A percentile compares a stretch with the other conserved stretches of the same genome.
phyloP scores from a whole-genome alignment of 2,888 invertebrate genomes.

The Agonum fuliginosum region DNA sequence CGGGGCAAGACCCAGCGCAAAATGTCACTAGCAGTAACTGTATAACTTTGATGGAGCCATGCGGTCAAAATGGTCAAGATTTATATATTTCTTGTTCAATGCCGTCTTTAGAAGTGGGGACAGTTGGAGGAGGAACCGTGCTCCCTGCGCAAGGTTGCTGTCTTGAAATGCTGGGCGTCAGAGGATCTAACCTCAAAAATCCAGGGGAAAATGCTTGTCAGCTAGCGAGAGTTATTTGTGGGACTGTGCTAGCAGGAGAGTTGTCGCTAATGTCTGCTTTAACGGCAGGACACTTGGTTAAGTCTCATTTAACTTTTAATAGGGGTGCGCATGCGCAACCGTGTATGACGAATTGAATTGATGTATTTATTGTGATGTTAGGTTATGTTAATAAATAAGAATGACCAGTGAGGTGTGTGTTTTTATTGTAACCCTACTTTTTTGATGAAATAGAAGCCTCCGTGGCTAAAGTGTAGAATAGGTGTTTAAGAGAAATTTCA shows the following conservation, averaged over 20 bases:
- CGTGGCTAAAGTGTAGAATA: too few relatives aligned
- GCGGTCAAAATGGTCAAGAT: constrained; percentile 84
- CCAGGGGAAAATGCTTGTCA: constrained; percentile 93
- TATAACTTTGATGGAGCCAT: constrained; percentile 93
- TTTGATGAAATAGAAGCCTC: not conserved
- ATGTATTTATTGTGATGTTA: not conserved
- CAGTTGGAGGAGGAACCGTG: constrained; percentile 95
- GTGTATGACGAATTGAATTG: not conserved
- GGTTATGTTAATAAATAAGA: not conserved
- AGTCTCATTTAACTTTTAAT: constrained; percentile 96
- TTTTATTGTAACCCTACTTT: not conserved
- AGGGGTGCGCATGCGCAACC: constrained; percentile 72
- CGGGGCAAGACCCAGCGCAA: constrained; percentile 98
- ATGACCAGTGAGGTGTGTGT: not conserved
- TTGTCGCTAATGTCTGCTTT: constrained; percentile 96
- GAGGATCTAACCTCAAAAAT: constrained; percentile 79
- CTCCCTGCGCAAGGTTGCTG: constrained; percentile 93
- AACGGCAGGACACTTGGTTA: constrained; percentile 94
- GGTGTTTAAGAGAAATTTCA: too few relatives aligned
- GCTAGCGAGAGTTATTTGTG: constrained; percentile 92
- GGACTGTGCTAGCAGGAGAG: constrained; percentile 96
- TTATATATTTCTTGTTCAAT: constrained; percentile 95
- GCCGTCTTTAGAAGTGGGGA: constrained; percentile 97
- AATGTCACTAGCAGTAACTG: constrained; percentile 96
- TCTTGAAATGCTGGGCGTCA: constrained; percentile 88